These are phyloP conservation scores for Ornithorhynchus anatinus DNA, from an alignment of 2,113 vertebrate species.

Conservation along the genomic window DNA sequence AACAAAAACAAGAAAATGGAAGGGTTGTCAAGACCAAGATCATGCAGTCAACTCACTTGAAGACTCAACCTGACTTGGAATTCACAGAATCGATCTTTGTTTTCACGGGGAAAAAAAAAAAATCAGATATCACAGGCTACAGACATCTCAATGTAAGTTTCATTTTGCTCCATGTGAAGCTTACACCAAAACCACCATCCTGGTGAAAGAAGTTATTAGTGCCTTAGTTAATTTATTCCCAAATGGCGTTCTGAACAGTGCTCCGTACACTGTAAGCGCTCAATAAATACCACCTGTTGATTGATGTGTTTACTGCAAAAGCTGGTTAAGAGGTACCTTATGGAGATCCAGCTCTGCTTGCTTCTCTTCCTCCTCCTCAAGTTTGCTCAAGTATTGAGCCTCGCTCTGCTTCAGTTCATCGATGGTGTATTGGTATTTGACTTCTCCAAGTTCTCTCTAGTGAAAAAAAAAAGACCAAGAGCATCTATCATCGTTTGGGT, in stretches of 20 bases:
- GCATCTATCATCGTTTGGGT: too few relatives aligned
- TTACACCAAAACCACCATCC: too few relatives aligned
- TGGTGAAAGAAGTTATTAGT: too few relatives aligned
- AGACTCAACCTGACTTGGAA: too few relatives aligned
- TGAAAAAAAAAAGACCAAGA: too few relatives aligned
- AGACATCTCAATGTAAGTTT: neutral
- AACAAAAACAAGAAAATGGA: conserved; percentile 45
- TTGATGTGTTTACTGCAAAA: too few relatives aligned
- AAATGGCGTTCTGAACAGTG: too few relatives aligned
- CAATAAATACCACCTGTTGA: too few relatives aligned
- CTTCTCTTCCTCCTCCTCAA: conserved; percentile 45
- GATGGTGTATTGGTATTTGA: conserved; percentile 65
- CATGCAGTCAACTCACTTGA: too few relatives aligned
- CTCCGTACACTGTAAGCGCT: too few relatives aligned
- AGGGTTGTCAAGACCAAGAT: too few relatives aligned
- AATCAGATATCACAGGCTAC: conserved; percentile 12
- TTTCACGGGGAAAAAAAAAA: conserved; percentile 16
- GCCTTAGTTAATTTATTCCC: too few relatives aligned
- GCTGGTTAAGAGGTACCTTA: conserved; percentile 66
- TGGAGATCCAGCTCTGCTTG: conserved; percentile 74
- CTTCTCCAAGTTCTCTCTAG: conserved; percentile 73
- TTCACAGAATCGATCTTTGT: neutral
- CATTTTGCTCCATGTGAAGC: neutral
- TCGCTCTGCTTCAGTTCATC: conserved; percentile 71
- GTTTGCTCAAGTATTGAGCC: conserved; percentile 29